These are phyloP conservation scores for Drosophila sordidula DNA, from an alignment of 2,888 invertebrate genomes.

Conservation along the genomic window DNA sequence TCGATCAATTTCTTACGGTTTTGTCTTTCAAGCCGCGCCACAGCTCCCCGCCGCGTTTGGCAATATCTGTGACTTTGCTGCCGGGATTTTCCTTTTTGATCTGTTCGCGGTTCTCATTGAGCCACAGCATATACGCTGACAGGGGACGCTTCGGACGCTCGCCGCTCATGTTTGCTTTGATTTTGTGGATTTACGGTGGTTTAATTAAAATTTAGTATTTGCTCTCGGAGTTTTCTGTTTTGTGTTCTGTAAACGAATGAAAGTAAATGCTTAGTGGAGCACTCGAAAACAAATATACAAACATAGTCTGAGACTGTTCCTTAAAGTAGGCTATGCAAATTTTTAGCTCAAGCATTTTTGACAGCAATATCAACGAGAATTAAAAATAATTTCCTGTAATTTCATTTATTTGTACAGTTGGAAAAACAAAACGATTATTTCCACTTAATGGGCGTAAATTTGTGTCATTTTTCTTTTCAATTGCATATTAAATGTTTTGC, in stretches of 20 bases:
- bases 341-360: not conserved
- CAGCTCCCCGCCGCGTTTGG: conserved; percentile 97
- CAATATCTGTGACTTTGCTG: conserved; percentile 95
- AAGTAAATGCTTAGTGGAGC: conserved; percentile 12
- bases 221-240: conserved; percentile 10
- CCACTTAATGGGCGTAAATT: not conserved
- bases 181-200: conserved; percentile 9
- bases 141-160: conserved; percentile 97
- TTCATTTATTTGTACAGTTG: not conserved
- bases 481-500: not conserved
- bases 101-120: conserved; percentile 93
- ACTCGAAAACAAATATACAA: not conserved
- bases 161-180: conserved; percentile 87
- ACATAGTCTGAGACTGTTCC: not conserved
- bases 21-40: conserved; percentile 97
- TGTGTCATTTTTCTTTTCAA: conserved; percentile 2
- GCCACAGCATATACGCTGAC: conserved; percentile 98
- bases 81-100: conserved; percentile 97
- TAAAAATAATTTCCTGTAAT: too few relatives aligned
- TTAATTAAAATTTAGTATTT: conserved; percentile 2
- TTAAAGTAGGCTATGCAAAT: conserved; percentile 17
- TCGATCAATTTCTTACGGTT: conserved; percentile 86
- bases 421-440: not conserved
- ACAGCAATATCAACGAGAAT: not conserved
- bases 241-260: conserved; percentile 18